phyloP scores from a whole-genome alignment of 2,888 invertebrate species.

The Hecatera dysodea region DNA sequence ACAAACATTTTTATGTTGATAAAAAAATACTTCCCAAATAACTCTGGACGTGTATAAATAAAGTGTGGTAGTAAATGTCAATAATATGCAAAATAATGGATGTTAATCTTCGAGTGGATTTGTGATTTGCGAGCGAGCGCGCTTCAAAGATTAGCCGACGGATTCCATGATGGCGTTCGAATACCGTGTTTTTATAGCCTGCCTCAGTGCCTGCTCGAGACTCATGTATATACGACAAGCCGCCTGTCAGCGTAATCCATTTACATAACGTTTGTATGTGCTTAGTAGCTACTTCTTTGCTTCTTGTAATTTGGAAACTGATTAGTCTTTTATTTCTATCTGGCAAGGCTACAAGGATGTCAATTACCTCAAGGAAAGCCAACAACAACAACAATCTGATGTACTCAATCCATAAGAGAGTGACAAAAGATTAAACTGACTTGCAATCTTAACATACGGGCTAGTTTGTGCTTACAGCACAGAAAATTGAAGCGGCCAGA shows the following conservation, averaged over 20 bases:
- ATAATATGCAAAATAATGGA: conserved; percentile 91
- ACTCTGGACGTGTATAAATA: conserved; percentile 87
- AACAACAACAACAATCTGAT: no score
- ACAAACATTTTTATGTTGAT: conserved; percentile 88
- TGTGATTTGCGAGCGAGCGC: conserved; percentile 87
- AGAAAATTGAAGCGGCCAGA: neutral
- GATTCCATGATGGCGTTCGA: conserved; percentile 70
- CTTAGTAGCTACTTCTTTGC: conserved; percentile 11
- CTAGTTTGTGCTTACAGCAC: no score
- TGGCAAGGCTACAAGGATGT: no score
- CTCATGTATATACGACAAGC: conserved; percentile 43
- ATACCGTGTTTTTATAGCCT: conserved; percentile 63
- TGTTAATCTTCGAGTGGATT: conserved; percentile 85
- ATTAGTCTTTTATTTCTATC: neutral
- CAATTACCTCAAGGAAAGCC: no score
- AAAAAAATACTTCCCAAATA: conserved; percentile 90
- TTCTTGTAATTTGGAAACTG: conserved; percentile 10
- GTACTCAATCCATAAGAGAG: no score
- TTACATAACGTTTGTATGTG: conserved; percentile 50
- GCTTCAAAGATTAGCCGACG: conserved; percentile 87
- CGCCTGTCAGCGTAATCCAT: conserved; percentile 52
- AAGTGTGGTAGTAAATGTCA: conserved; percentile 90
- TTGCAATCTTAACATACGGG: no score
- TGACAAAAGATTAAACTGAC: no score
- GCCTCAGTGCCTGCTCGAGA: conserved; percentile 44